These are phyloP conservation scores for Astreopora myriophthalma DNA, from an alignment of 64 coral and sea anemone genomes.

Conservation along the genomic window DNA sequence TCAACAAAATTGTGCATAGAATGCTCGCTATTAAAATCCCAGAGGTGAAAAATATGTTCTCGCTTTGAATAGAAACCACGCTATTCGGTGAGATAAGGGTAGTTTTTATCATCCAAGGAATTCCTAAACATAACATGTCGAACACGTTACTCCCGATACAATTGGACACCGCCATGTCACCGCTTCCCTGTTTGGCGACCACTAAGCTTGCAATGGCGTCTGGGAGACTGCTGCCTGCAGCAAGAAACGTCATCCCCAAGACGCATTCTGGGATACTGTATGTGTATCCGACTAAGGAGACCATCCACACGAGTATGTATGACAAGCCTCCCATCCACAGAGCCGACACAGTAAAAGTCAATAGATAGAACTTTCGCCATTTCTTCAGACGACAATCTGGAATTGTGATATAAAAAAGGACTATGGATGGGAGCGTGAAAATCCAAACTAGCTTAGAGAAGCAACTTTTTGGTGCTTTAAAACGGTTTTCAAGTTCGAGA, in stretches of 20 bases:
- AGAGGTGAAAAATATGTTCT: constrained; percentile 81
- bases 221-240: constrained; percentile 91
- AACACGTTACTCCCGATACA: constrained; percentile 91
- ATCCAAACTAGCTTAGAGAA: constrained; percentile 68
- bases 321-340: constrained; percentile 85
- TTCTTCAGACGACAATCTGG: constrained; percentile 84
- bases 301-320: constrained; percentile 91
- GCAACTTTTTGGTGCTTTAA: constrained; percentile 60
- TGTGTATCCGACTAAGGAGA: constrained; percentile 80
- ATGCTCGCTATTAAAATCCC: constrained; percentile 81
- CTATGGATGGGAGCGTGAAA: constrained; percentile 41
- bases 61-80: constrained; percentile 65
- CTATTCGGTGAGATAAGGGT: constrained; percentile 33
- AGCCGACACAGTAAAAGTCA: constrained; percentile 74
- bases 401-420: constrained; percentile 78
- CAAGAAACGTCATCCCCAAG: constrained; percentile 89
- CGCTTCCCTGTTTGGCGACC: constrained; percentile 81
- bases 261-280: constrained; percentile 86
- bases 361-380: constrained; percentile 77
- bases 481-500: constrained; percentile 4
- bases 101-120: constrained; percentile 90
- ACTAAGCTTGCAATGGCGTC: constrained; percentile 87
- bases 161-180: constrained; percentile 91
- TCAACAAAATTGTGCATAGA: constrained; percentile 65
- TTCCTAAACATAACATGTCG: constrained; percentile 80